Conservation (phyloP, 2,113 vertebrate species). For the Leptodactylus fuscus region DNA sequence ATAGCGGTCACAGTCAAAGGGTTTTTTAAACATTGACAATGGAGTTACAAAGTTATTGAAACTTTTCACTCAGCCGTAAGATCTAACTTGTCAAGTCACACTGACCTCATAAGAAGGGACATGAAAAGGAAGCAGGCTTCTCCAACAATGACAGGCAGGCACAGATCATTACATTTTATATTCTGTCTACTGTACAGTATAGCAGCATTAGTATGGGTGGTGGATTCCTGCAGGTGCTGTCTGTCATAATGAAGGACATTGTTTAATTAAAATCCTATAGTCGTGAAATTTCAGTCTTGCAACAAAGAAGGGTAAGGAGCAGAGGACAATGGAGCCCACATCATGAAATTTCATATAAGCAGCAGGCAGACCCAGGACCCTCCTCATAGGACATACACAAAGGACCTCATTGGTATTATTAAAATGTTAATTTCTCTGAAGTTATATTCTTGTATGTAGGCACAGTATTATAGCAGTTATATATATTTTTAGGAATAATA, state of each 20-base stretch:
- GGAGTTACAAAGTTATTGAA: neutral
- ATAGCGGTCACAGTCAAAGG: neutral
- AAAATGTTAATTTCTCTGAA: neutral
- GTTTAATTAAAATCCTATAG: neutral
- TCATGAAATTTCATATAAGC: neutral
- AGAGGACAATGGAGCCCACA: neutral
- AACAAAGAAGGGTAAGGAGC: neutral
- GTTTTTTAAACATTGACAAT: neutral
- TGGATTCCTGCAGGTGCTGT: neutral
- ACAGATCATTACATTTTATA: neutral
- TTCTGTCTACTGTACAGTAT: neutral
- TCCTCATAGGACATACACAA: neutral
- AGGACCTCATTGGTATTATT: too few species aligned
- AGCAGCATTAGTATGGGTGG: neutral
- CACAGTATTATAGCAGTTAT: neutral
- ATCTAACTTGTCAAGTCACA: neutral
- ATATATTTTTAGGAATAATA: too few species aligned
- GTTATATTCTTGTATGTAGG: neutral
- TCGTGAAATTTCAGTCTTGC: neutral
- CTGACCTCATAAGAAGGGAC: neutral
- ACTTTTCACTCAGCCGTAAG: neutral
- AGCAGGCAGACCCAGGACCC: neutral
- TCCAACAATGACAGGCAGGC: neutral
- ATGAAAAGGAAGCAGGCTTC: neutral
- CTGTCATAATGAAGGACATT: neutral